phyloP scores from a whole-genome alignment of 1,140 invertebrate genomes.

The Centruroides vittatus region DNA sequence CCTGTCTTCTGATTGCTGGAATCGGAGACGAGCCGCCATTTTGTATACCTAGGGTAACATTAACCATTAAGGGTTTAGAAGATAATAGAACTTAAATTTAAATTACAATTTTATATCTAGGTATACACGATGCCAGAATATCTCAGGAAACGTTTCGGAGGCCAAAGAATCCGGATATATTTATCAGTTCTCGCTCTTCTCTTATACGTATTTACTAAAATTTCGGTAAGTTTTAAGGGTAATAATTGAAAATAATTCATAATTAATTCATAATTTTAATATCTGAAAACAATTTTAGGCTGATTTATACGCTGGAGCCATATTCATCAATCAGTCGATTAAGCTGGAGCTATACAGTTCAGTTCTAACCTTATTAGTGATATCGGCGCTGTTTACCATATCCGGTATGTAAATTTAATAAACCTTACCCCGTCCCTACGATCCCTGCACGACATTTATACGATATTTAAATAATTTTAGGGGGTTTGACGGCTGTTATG shows the following conservation, averaged over 20 bases:
- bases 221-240: slow-evolving; percentile 33
- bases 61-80: no score
- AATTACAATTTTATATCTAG: slow-evolving; percentile 15
- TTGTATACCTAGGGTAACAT: no score
- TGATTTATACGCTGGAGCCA: slow-evolving; percentile 34
- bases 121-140: slow-evolving; percentile 46
- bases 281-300: slow-evolving; percentile 22
- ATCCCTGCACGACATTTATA: no score
- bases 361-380: slow-evolving; percentile 30
- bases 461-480: slow-evolving; percentile 15
- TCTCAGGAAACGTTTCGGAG: slow-evolving; percentile 39
- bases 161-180: slow-evolving; percentile 39
- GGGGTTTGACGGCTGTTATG: slow-evolving; percentile 38
- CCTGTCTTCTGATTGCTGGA: no score
- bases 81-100: no score
- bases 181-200: slow-evolving; percentile 38
- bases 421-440: no score
- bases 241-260: not conserved
- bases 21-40: no score
- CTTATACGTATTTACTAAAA: slow-evolving; percentile 44
- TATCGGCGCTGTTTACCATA: slow-evolving; percentile 36
- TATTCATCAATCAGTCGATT: slow-evolving; percentile 39
- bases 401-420: slow-evolving; percentile 20
- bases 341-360: slow-evolving; percentile 35
- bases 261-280: not conserved